These are phyloP conservation scores for Magallana gigas DNA, from an alignment of 1,140 invertebrate genomes.

Conservation along the genomic window DNA sequence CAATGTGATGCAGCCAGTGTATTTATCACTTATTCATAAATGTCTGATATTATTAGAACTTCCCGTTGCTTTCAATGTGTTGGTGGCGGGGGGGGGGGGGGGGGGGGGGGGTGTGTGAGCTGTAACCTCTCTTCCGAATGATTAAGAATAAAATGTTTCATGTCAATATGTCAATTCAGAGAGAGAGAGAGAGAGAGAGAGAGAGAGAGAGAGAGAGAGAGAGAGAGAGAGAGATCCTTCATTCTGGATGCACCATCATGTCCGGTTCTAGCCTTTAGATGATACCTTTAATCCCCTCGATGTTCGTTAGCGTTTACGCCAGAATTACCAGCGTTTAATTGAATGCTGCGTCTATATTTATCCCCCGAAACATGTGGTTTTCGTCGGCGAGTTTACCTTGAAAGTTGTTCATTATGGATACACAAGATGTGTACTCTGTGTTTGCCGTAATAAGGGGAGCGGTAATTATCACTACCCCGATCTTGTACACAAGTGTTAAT, in stretches of 20 bases:
- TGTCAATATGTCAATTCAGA: too few relatives aligned
- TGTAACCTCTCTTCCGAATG: too few relatives aligned
- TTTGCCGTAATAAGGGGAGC: slow-evolving; percentile 1
- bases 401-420: slow-evolving; percentile 14
- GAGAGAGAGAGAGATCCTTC: too few relatives aligned
- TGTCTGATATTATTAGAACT: too few relatives aligned
- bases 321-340: slow-evolving; percentile 10
- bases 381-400: slow-evolving; percentile 14
- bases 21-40: too few relatives aligned
- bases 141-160: too few relatives aligned
- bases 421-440: neutral
- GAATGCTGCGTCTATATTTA: slow-evolving; percentile 3
- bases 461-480: neutral
- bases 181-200: too few relatives aligned
- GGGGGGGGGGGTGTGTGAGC: too few relatives aligned
- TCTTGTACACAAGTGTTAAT: neutral
- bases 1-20: too few relatives aligned
- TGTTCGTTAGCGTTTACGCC: slow-evolving; percentile 4
- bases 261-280: neutral
- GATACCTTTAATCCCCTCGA: neutral
- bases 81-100: too few relatives aligned
- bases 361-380: slow-evolving; percentile 10
- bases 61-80: too few relatives aligned
- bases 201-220: too few relatives aligned
- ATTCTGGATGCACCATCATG: neutral